phyloP scores from a whole-genome alignment of 1,140 invertebrate genomes.

The Neoseiulus cucumeris region DNA sequence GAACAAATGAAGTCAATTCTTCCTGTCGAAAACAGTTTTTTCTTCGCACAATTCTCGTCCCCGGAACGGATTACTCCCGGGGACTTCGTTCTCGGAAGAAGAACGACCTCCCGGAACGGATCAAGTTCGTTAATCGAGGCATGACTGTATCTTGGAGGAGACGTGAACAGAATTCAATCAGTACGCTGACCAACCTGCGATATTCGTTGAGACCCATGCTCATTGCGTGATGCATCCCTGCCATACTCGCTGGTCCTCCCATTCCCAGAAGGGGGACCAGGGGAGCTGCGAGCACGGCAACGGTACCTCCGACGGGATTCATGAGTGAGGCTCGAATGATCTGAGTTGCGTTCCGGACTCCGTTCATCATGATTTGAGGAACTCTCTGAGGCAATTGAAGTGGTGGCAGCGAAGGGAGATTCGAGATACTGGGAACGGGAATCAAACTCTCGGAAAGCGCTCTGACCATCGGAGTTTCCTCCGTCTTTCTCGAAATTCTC shows the following conservation, averaged over 20 bases:
- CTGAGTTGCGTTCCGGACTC: neutral
- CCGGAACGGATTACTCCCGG: too few species aligned
- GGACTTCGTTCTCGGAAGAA: too few species aligned
- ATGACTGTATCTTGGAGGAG: too few species aligned
- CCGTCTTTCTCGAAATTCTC: too few species aligned
- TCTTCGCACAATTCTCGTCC: too few species aligned
- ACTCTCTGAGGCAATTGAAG: neutral
- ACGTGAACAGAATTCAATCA: too few species aligned
- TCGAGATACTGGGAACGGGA: neutral
- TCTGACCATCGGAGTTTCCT: too few species aligned
- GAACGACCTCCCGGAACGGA: too few species aligned
- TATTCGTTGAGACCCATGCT: neutral
- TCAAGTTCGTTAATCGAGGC: too few species aligned
- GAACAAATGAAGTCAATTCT: too few species aligned
- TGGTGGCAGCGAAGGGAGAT: neutral
- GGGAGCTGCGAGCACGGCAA: neutral
- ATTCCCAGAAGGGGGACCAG: neutral
- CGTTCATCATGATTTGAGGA: slow-evolving; percentile 4
- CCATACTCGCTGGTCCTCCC: neutral
- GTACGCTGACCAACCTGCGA: neutral
- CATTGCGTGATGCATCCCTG: neutral
- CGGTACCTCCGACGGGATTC: neutral
- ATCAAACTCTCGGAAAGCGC: too few species aligned
- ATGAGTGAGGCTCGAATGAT: neutral
- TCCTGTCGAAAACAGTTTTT: too few species aligned